Evolutionary conservation across 1,140 invertebrate species (phyloP).

Genomic region (Scaptomyza graminum): DNA sequence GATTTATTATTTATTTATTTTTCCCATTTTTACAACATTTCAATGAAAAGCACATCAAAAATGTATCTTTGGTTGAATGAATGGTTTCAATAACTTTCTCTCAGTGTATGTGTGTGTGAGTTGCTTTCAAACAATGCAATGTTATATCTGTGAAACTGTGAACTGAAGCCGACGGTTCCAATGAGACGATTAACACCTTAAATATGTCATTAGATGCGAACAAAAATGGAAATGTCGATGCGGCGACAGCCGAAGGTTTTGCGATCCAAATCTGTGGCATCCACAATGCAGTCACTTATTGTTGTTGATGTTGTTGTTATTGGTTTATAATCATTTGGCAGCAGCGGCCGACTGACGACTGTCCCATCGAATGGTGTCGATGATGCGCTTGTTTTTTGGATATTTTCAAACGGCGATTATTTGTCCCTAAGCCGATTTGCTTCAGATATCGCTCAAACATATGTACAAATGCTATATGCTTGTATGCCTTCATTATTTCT

Average conservation of each 20-base stretch:
- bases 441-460: conserved; percentile 36
- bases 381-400: conserved; percentile 74
- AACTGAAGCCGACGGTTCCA: conserved; percentile 47
- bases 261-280: conserved; percentile 53
- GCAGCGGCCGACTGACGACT: conserved; percentile 10
- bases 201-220: conserved; percentile 81
- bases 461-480: not conserved
- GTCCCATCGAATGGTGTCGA: conserved; percentile 76
- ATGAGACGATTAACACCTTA: conserved; percentile 81
- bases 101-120: conserved; percentile 3
- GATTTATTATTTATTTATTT: no score
- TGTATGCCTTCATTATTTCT: not conserved
- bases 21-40: no score
- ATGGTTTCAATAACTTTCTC: no score
- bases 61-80: no score
- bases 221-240: conserved; percentile 69
- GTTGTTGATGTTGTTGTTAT: conserved; percentile 37
- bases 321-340: conserved; percentile 36
- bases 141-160: conserved; percentile 58
- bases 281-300: conserved; percentile 38
- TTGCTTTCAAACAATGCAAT: conserved; percentile 52
- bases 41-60: no score
- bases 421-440: conserved; percentile 74
- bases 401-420: conserved; percentile 79
- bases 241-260: conserved; percentile 62